Conservation (phyloP, 2,113 vertebrate genomes). For the Serinus canaria region DNA sequence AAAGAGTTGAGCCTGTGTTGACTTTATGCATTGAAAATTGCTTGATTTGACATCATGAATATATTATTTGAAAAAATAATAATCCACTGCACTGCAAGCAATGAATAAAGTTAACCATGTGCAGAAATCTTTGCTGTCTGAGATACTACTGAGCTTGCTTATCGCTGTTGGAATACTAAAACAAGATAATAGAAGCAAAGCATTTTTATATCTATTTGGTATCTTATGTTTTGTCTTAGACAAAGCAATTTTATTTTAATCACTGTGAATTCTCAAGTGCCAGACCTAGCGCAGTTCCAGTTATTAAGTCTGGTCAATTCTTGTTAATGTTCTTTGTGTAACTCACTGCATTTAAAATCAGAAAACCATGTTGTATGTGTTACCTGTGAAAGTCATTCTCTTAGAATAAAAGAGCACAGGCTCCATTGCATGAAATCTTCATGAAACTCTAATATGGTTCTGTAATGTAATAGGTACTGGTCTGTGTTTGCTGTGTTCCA, state of each 20-base stretch:
- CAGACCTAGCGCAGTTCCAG: constrained; percentile 27
- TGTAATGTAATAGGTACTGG: background rate
- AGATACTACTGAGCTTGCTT: constrained; percentile 63
- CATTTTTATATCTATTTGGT: constrained; percentile 19
- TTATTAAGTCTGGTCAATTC: constrained; percentile 47
- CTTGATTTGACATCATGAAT: background rate
- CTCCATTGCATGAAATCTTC: background rate
- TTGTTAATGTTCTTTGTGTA: constrained; percentile 19
- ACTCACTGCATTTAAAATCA: constrained; percentile 18
- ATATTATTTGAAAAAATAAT: background rate
- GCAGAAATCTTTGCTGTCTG: constrained; percentile 41
- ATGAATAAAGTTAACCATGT: background rate
- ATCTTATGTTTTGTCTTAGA: constrained; percentile 41
- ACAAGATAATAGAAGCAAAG: constrained; percentile 4
- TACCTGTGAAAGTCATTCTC: background rate
- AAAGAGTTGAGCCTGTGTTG: constrained; percentile 8
- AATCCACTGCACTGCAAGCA: background rate
- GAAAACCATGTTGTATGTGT: background rate
- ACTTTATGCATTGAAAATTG: constrained; percentile 25
- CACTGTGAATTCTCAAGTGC: constrained; percentile 67
- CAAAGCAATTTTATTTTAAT: constrained; percentile 55
- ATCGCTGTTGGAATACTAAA: constrained; percentile 16
- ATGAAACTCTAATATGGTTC: background rate
- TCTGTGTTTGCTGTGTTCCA: background rate
- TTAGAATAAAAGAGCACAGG: background rate